phyloP scores from a whole-genome alignment of 2,113 vertebrate species.

The Myrmecobius fasciatus region DNA sequence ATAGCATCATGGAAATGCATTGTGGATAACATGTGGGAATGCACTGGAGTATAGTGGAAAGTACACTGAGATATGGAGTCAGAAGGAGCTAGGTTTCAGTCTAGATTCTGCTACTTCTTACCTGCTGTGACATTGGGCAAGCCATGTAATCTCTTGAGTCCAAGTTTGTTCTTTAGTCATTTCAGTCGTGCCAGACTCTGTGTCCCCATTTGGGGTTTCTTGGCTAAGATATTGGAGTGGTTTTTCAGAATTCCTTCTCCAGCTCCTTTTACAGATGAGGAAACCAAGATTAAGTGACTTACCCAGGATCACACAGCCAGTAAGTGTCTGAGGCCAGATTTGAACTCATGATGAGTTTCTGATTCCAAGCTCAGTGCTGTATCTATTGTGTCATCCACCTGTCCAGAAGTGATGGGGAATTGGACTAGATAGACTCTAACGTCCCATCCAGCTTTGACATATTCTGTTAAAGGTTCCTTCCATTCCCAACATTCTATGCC shows the following conservation, averaged over 20 bases:
- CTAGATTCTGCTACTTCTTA: background rate
- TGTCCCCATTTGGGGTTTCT: background rate
- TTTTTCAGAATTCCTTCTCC: background rate
- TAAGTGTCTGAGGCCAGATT: background rate
- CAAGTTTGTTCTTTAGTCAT: background rate
- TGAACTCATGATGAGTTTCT: background rate
- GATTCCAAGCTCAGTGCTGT: background rate
- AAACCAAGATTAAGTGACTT: background rate
- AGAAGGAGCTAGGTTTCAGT: background rate
- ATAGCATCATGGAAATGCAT: constrained; percentile 1
- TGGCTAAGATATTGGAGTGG: background rate
- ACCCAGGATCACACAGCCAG: background rate
- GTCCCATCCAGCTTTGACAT: background rate
- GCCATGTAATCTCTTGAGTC: background rate
- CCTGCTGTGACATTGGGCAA: background rate
- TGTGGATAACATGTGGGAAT: background rate
- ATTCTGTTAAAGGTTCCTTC: background rate
- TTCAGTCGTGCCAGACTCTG: background rate
- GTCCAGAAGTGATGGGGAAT: background rate
- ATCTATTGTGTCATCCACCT: background rate
- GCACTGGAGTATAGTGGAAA: background rate
- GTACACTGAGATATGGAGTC: background rate
- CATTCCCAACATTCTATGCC: background rate
- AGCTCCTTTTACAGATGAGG: background rate
- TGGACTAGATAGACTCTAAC: background rate